These are phyloP conservation scores for Calonectris borealis DNA, from an alignment of 2,113 vertebrate species.

Conservation along the genomic window DNA sequence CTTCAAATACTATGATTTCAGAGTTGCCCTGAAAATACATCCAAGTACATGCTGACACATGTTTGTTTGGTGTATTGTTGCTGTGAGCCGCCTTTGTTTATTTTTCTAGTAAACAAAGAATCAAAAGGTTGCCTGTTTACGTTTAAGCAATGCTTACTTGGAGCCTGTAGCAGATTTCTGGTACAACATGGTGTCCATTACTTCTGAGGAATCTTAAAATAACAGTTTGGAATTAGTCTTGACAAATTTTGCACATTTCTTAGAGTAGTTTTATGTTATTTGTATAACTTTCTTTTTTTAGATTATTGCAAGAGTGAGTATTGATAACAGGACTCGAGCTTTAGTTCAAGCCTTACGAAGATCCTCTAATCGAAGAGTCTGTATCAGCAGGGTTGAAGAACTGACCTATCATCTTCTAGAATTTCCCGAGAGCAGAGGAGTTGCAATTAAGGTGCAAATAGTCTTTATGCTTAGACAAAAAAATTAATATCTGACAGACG, in stretches of 20 bases:
- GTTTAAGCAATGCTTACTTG: not conserved
- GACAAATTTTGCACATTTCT: not conserved
- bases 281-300: conserved; percentile 52
- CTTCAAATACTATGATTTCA: not conserved
- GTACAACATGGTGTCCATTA: not conserved
- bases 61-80: not conserved
- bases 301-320: conserved; percentile 96
- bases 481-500: not conserved
- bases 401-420: conserved; percentile 93
- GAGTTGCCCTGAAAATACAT: not conserved
- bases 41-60: not conserved
- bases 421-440: conserved; percentile 91
- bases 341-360: conserved; percentile 89
- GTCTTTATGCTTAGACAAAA: not conserved
- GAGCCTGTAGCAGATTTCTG: not conserved
- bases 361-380: conserved; percentile 85
- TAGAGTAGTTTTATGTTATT: not conserved
- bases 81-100: not conserved
- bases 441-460: conserved; percentile 87
- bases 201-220: conserved; percentile 50
- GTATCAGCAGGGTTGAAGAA: conserved; percentile 93
- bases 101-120: not conserved
- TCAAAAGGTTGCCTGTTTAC: not conserved
- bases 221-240: not conserved
- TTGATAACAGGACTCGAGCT: conserved; percentile 93